Conservation (phyloP, 2,888 invertebrate genomes). For the Nemotelus pantherinus region DNA sequence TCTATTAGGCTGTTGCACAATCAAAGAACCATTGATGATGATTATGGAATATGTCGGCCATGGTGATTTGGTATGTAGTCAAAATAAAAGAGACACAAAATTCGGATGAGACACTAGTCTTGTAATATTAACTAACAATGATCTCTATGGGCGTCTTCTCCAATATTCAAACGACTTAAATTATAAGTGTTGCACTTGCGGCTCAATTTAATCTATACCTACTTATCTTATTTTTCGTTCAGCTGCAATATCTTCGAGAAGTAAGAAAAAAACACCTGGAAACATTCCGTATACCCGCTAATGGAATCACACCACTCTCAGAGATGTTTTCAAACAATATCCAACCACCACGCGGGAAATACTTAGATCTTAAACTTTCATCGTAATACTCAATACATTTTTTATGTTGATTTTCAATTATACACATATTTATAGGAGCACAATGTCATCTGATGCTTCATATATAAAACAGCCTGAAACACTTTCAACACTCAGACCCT, state of each 20-base stretch:
- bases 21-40: slow-evolving; percentile 74
- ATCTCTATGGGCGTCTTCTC: no score
- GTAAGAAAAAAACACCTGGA: slow-evolving; percentile 50
- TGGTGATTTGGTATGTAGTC: slow-evolving; percentile 72
- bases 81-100: neutral
- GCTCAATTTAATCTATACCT: neutral
- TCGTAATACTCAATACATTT: slow-evolving; percentile 47
- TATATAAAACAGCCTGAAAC: slow-evolving; percentile 66
- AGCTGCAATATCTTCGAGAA: slow-evolving; percentile 51
- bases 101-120: no score
- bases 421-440: slow-evolving; percentile 41
- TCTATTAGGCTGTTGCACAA: slow-evolving; percentile 77
- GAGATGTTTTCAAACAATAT: slow-evolving; percentile 15
- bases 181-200: neutral
- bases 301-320: slow-evolving; percentile 20
- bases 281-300: slow-evolving; percentile 25
- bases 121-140: no score
- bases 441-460: slow-evolving; percentile 67
- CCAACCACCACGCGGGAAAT: slow-evolving; percentile 55
- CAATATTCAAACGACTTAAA: neutral
- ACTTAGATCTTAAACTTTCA: slow-evolving; percentile 60
- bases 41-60: slow-evolving; percentile 82
- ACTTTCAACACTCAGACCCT: slow-evolving; percentile 63
- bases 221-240: slow-evolving; percentile 8
- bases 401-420: neutral